A percentile compares a stretch with the other conserved stretches of the same genome.
These are phyloP conservation scores for Seira sanloemensis DNA, from an alignment of 2,888 invertebrate species.

Conservation along the genomic window DNA sequence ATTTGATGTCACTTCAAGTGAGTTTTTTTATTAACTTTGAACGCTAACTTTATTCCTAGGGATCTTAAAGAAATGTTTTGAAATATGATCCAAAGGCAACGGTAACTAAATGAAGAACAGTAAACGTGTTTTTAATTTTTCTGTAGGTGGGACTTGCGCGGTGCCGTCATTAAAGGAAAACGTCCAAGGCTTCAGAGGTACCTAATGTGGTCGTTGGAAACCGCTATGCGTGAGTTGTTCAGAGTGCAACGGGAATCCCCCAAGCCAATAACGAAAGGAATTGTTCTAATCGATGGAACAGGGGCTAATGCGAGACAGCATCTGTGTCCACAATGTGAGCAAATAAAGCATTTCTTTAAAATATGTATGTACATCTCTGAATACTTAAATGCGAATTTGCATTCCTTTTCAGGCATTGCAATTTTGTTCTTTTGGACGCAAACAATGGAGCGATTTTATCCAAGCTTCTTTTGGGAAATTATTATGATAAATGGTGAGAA, in stretches of 20 bases:
- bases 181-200: slow-evolving; percentile 11
- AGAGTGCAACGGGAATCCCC: slow-evolving; percentile 7
- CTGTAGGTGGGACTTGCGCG: slow-evolving; percentile 36
- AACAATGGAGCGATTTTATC: background rate
- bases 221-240: background rate
- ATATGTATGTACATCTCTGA: no score
- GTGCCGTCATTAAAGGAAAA: slow-evolving; percentile 10
- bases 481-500: background rate
- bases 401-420: background rate
- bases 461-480: background rate
- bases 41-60: no score
- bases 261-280: slow-evolving; percentile 1
- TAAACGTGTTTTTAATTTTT: no score
- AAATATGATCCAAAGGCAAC: no score
- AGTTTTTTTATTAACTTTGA: no score
- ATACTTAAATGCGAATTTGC: no score
- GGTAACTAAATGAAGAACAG: no score
- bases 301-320: slow-evolving; percentile 14
- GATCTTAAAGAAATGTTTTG: no score
- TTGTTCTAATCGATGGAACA: slow-evolving; percentile 14
- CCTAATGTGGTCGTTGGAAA: background rate
- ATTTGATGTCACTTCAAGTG: no score
- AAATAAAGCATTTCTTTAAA: no score
- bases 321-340: slow-evolving; percentile 28
- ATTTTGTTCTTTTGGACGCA: background rate